phyloP scores from a whole-genome alignment of 2,113 vertebrate species.

The Poeciliopsis retropinna region DNA sequence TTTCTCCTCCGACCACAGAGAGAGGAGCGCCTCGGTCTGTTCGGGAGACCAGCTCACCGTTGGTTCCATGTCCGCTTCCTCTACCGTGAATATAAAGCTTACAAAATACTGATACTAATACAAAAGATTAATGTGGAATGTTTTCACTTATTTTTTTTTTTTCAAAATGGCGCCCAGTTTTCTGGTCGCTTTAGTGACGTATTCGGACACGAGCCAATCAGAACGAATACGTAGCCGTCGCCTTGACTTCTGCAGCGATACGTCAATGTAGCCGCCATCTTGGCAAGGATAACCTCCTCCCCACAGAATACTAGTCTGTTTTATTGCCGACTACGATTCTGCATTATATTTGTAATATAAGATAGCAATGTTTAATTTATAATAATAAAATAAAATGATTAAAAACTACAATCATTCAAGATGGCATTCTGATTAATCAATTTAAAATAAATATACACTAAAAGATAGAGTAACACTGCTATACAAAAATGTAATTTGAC shows the following conservation, averaged over 20 bases:
- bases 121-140: background rate
- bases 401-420: no score
- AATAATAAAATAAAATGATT: no score
- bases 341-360: no score
- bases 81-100: background rate
- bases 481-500: background rate
- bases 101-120: background rate
- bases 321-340: no score
- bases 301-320: no score
- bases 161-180: constrained; percentile 29
- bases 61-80: constrained; percentile 2
- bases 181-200: constrained; percentile 1
- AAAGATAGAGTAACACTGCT: no score
- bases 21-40: constrained; percentile 7
- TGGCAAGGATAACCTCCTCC: background rate
- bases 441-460: no score
- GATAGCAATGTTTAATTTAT: no score
- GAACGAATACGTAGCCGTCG: background rate
- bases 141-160: background rate
- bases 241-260: background rate
- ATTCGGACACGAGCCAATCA: background rate
- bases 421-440: no score
- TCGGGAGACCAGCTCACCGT: constrained; percentile 16
- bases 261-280: background rate
- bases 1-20: constrained; percentile 20